phyloP scores from a whole-genome alignment of 2,113 vertebrate genomes.

The Mormoops blainvillei region DNA sequence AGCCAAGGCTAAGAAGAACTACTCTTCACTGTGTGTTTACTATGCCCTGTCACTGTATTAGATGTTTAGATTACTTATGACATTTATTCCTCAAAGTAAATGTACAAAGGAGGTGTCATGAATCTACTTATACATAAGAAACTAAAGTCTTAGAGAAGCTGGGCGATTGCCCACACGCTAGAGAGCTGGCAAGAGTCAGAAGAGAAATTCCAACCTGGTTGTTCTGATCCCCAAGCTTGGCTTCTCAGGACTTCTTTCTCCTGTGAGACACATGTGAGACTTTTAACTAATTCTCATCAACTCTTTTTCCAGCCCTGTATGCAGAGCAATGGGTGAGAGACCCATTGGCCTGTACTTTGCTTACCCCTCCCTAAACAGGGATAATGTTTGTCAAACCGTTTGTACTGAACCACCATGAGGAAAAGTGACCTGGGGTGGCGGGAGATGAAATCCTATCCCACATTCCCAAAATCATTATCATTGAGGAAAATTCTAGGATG shows the following conservation, averaged over 20 bases:
- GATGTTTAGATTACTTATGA: not conserved
- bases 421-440: not conserved
- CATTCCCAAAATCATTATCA: not conserved
- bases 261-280: not conserved
- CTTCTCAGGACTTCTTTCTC: not conserved
- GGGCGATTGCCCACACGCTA: not conserved
- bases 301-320: not conserved
- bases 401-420: not conserved
- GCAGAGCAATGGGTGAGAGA: not conserved
- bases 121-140: not conserved
- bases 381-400: too few species aligned
- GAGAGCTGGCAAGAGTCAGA: not conserved
- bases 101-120: not conserved
- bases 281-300: not conserved
- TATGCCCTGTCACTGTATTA: not conserved
- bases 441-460: not conserved
- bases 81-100: not conserved
- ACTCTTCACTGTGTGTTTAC: not conserved
- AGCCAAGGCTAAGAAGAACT: not conserved
- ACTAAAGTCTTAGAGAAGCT: not conserved
- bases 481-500: not conserved
- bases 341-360: not conserved
- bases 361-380: not conserved
- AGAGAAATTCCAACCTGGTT: not conserved
- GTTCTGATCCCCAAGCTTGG: not conserved